Evolutionary conservation across 2,888 invertebrate genomes (phyloP), one percentile per base, ranked within the genome.

Genomic region (Polydesmus complanatus): DNA sequence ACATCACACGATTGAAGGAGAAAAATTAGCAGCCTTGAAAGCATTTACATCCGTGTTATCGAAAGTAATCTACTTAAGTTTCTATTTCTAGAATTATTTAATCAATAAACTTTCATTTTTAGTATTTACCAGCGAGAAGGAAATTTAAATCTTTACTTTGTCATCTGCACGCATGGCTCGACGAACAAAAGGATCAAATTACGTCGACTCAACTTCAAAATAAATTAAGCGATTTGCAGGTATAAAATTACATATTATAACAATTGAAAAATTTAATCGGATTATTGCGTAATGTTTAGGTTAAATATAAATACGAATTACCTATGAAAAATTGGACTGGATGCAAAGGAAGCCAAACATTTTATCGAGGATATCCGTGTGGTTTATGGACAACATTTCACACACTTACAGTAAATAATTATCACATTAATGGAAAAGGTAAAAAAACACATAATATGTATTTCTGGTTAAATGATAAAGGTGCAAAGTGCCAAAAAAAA

Each of bases 341-440:
- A 1, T 98, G 97, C 71, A 79, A 78, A 67, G 91, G 93, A 11
- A 92, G 92, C 67, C 78, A 80, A 61, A 74, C 82, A 0, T 78
- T 79, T 63, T 83, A 80, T 68, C 79, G 96, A 57, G 94, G 95
- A 14, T 97, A 89, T 73, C 88, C 94, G 0, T 98, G 97, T 75
- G 87, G 93, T 0, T 77, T 98, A 37, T 98, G 98, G 98, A 86
- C 84, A 18, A 75, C 94, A 67, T 98, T 95, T 72, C 98, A 98
- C 71, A 86, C 85, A 48, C 74, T 98, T 61, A 89, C 92, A 0
- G 88, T 94, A 0, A 84, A 84, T 70, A 84, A 88, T 14, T 74
- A 75, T 37, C 5, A 8, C 8, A 37, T 37, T 8, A 37, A 37
- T 37, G 37, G 37, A 37, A 37, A 37, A 37, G 37, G 37, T 37